phyloP scores from a whole-genome alignment of 2,888 invertebrate genomes.

The Heliconius ethilla region DNA sequence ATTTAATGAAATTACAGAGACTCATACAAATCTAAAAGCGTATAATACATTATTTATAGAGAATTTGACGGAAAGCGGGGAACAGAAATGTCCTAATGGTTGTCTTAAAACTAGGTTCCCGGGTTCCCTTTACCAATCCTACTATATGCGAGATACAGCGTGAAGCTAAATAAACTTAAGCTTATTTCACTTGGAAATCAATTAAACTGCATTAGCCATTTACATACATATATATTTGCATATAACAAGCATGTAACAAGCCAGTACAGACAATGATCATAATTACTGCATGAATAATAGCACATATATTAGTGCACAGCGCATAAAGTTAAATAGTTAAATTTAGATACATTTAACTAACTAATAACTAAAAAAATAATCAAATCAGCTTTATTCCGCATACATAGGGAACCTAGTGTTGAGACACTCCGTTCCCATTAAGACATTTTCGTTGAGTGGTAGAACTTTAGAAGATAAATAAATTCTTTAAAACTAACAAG shows the following conservation, averaged over 20 bases:
- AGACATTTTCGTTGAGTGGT: no score
- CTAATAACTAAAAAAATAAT: no score
- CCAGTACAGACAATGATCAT: conserved; percentile 1
- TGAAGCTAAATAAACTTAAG: not conserved
- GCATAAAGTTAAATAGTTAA: not conserved
- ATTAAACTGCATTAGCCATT: not conserved
- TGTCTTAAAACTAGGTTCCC: no score
- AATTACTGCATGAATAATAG: not conserved
- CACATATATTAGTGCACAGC: not conserved
- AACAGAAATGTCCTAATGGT: no score
- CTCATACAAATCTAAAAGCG: no score
- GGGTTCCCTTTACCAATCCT: not conserved
- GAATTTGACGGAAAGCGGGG: no score
- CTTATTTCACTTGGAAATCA: not conserved
- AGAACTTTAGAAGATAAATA: not conserved
- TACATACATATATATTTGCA: not conserved
- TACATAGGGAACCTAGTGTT: not conserved
- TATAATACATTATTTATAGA: not conserved
- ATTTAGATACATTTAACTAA: not conserved
- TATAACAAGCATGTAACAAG: not conserved
- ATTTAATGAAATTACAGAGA: no score
- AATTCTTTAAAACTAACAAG: not conserved
- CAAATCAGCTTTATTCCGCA: not conserved
- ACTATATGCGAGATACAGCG: not conserved
- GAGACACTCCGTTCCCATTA: not conserved